Conservation (phyloP, 2,888 invertebrate genomes). For the Agrochola macilenta region DNA sequence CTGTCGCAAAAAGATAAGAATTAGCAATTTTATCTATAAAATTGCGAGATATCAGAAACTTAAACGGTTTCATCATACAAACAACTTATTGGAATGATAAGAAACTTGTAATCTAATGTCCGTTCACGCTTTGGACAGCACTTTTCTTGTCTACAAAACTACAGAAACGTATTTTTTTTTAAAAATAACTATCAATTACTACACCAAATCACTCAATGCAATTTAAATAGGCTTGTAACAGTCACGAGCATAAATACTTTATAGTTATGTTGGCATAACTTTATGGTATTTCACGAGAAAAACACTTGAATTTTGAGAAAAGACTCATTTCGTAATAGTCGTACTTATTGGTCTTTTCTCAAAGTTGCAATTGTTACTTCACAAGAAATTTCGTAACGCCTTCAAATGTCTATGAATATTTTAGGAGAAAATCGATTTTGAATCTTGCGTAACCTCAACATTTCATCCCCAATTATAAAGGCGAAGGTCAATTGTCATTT, state of each 20-base stretch:
- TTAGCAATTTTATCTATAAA: conserved; percentile 32
- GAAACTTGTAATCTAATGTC: conserved; percentile 17
- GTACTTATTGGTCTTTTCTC: no score
- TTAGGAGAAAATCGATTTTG: not conserved
- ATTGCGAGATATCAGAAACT: conserved; percentile 24
- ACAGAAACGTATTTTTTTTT: no score
- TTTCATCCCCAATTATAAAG: not conserved
- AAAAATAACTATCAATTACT: no score
- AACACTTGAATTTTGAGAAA: not conserved
- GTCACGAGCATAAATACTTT: no score
- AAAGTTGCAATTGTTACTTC: no score
- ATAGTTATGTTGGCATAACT: no score
- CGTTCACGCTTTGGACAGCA: conserved; percentile 1
- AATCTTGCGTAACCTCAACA: not conserved
- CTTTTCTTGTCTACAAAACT: not conserved
- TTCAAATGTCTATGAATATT: not conserved
- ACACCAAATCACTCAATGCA: no score
- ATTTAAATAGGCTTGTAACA: no score
- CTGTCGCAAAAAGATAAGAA: conserved; percentile 41
- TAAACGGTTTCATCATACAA: conserved; percentile 42
- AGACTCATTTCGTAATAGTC: not conserved
- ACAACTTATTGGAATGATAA: conserved; percentile 37
- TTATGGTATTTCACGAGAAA: no score
- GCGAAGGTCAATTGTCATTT: not conserved
- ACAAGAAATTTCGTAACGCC: no score